phyloP scores from a whole-genome alignment of 2,888 invertebrate genomes.

The Dyspetes luteomarginatus region DNA sequence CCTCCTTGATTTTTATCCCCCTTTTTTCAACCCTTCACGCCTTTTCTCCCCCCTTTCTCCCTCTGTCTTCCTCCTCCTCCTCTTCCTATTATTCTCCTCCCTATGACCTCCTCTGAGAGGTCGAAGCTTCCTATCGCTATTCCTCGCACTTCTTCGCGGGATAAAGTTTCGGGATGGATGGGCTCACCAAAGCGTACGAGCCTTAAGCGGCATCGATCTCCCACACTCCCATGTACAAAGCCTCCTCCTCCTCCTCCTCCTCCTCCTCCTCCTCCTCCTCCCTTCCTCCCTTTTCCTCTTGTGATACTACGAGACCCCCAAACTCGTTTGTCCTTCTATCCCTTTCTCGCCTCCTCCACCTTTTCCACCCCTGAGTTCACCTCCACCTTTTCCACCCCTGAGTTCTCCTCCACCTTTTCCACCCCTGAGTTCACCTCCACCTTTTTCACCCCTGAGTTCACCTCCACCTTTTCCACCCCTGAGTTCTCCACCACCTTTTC shows the following conservation, averaged over 20 bases:
- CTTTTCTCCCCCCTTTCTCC: background rate
- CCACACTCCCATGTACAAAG: conserved; percentile 13
- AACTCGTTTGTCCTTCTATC: conserved; percentile 44
- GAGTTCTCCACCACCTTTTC: background rate
- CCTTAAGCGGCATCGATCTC: conserved; percentile 67
- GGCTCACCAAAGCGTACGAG: conserved; percentile 65
- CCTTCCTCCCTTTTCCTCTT: conserved; percentile 2
- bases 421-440: too few species aligned
- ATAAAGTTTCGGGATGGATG: conserved; percentile 65
- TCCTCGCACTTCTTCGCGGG: conserved; percentile 62
- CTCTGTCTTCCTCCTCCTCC: conserved; percentile 7
- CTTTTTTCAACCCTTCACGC: background rate
- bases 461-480: background rate
- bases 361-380: background rate
- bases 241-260: background rate
- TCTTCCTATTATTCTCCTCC: conserved; percentile 3
- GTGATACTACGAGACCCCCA: conserved; percentile 63
- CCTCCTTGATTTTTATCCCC: background rate
- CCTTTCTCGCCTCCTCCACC: conserved; percentile 7
- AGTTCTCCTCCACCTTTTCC: background rate
- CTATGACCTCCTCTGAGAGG: conserved; percentile 1
- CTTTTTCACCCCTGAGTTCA: conserved; percentile 17
- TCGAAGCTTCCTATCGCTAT: conserved; percentile 56
- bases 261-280: conserved; percentile 45
- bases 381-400: background rate